Conservation (phyloP, 2,888 invertebrate genomes). For the Drosophila recens region DNA sequence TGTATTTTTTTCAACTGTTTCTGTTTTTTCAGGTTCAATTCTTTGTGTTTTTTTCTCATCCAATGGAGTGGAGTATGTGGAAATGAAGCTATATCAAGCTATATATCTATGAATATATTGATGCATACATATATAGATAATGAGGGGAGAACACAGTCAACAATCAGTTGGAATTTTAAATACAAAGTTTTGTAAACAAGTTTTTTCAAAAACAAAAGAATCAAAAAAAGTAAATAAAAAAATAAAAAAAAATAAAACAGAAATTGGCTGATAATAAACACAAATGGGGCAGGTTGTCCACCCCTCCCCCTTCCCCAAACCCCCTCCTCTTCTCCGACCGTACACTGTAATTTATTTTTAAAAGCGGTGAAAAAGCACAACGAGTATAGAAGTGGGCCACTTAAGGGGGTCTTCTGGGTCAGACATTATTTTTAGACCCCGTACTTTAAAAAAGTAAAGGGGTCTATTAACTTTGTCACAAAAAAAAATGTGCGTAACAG, state of each 20-base stretch:
- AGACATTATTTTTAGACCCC: too few species aligned
- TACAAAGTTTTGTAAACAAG: constrained; percentile 48
- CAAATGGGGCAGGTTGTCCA: constrained; percentile 34
- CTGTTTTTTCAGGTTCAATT: neutral
- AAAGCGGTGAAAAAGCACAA: constrained; percentile 12
- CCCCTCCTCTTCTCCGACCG: too few species aligned
- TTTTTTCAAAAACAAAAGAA: constrained; percentile 12
- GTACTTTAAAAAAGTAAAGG: too few species aligned
- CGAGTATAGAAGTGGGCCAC: constrained; percentile 27
- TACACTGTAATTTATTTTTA: constrained; percentile 35
- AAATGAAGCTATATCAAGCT: neutral
- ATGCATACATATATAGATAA: neutral
- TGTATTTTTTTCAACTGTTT: constrained; percentile 19
- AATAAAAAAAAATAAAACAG: neutral
- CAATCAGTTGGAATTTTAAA: constrained; percentile 39
- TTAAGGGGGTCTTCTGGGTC: constrained; percentile 3
- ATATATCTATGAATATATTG: neutral
- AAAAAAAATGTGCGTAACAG: too few species aligned
- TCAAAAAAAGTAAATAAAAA: constrained; percentile 20
- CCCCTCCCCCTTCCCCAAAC: neutral
- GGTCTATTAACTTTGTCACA: too few species aligned
- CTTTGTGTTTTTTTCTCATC: too few species aligned
- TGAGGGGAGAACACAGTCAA: neutral
- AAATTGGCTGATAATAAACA: constrained; percentile 52
- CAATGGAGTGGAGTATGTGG: too few species aligned